Percentiles rank a stretch among this genome's conserved stretches.
phyloP scores from a whole-genome alignment of 2,113 vertebrate genomes.

The Gopherus evgoodei region DNA sequence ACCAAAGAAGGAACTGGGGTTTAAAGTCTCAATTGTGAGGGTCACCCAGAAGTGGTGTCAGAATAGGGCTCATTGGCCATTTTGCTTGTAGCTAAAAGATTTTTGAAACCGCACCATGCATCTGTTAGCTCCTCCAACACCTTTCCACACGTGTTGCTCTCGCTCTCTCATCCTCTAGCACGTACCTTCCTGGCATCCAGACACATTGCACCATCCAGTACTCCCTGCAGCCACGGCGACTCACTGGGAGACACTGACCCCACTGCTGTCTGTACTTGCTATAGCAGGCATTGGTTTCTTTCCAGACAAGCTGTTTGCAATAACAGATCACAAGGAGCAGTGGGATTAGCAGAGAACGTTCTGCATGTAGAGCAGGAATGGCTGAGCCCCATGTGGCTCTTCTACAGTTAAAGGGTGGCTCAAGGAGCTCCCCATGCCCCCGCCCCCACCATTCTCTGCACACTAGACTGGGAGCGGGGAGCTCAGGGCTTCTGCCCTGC shows the following conservation, averaged over 20 bases:
- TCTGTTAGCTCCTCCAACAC: neutral
- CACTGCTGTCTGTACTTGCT: neutral
- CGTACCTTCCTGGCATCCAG: neutral
- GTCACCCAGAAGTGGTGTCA: neutral
- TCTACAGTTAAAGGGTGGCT: no score
- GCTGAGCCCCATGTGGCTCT: no score
- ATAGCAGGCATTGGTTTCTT: neutral
- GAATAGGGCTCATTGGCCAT: neutral
- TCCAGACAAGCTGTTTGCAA: neutral
- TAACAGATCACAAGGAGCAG: neutral
- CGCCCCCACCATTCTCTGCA: no score
- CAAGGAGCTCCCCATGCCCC: no score
- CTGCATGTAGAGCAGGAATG: neutral
- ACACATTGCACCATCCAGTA: neutral
- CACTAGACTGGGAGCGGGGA: no score
- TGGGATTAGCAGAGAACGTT: neutral
- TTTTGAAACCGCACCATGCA: neutral
- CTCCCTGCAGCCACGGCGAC: neutral
- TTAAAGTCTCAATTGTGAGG: neutral
- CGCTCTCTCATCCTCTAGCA: neutral
- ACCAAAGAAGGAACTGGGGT: neutral
- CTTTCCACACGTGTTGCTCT: neutral
- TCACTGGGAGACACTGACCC: neutral
- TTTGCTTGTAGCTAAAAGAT: neutral
- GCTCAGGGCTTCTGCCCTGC: no score